Conservation (phyloP, 2,888 invertebrate species). For the Oxystoma pomonae region DNA sequence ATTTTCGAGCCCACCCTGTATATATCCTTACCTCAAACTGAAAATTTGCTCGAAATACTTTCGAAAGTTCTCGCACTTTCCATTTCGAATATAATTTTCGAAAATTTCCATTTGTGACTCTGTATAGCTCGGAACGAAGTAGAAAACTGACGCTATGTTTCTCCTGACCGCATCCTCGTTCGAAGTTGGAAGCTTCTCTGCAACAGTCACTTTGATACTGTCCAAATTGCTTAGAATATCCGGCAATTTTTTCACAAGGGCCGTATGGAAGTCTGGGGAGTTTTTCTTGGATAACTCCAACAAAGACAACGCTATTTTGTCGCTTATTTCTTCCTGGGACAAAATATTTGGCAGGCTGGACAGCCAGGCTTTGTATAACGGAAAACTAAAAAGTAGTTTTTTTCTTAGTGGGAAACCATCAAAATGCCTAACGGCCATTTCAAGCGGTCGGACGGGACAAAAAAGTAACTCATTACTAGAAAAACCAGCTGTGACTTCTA, state of each 20-base stretch:
- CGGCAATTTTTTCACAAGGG: slow-evolving; percentile 47
- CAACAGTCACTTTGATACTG: slow-evolving; percentile 16
- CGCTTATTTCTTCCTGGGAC: slow-evolving; percentile 49
- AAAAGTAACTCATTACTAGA: no score
- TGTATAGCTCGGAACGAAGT: slow-evolving; percentile 21
- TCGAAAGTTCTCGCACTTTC: no score
- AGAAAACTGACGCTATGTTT: slow-evolving; percentile 29
- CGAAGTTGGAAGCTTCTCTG: slow-evolving; percentile 13
- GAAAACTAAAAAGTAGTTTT: slow-evolving; percentile 37
- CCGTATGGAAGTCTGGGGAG: slow-evolving; percentile 51
- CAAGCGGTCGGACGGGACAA: no score
- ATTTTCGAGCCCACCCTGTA: no score
- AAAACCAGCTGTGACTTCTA: no score
- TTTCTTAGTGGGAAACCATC: no score
- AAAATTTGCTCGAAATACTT: no score
- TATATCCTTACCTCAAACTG: no score
- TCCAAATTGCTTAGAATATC: slow-evolving; percentile 47
- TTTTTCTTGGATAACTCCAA: slow-evolving; percentile 56
- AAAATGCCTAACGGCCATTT: no score
- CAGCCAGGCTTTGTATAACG: slow-evolving; percentile 52
- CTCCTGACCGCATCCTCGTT: slow-evolving; percentile 24
- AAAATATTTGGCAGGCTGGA: slow-evolving; percentile 55
- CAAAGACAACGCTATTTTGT: slow-evolving; percentile 54
- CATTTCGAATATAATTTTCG: not conserved
- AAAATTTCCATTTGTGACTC: slow-evolving; percentile 5